A percentile compares a stretch with the other conserved stretches of the same genome.
Evolutionary conservation across 2,113 vertebrate genomes (phyloP).

Genomic region (Rutilus rutilus): DNA sequence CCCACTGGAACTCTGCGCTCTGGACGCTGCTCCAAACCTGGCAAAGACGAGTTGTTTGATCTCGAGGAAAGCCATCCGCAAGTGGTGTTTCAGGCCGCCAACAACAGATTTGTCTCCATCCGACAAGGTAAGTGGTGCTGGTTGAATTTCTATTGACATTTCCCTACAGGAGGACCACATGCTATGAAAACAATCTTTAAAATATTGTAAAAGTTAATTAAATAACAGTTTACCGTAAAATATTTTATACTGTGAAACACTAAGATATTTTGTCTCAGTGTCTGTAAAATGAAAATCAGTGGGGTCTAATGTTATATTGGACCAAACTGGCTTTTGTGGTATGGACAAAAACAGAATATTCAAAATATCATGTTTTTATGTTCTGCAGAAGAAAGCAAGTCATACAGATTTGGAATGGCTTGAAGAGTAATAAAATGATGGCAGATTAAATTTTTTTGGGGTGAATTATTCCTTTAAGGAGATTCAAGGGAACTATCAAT

Average conservation of each 20-base stretch:
- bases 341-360: background rate
- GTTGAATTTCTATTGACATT: background rate
- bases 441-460: background rate
- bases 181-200: background rate
- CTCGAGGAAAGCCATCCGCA: conserved; percentile 95
- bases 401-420: background rate
- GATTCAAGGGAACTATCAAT: background rate
- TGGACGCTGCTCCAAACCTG: conserved; percentile 89
- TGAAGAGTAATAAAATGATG: background rate
- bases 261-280: too few relatives aligned
- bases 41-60: conserved; percentile 96
- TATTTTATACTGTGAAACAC: too few relatives aligned
- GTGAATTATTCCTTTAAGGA: background rate
- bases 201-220: background rate
- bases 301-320: background rate
- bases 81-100: conserved; percentile 89
- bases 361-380: background rate
- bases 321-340: background rate
- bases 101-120: conserved; percentile 89
- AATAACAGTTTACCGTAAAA: background rate
- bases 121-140: conserved; percentile 83
- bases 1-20: conserved; percentile 89
- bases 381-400: background rate
- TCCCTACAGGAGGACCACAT: background rate
- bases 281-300: background rate